phyloP scores from a whole-genome alignment of 2,797 vertebrate species.

The Spheniscus humboldti region DNA sequence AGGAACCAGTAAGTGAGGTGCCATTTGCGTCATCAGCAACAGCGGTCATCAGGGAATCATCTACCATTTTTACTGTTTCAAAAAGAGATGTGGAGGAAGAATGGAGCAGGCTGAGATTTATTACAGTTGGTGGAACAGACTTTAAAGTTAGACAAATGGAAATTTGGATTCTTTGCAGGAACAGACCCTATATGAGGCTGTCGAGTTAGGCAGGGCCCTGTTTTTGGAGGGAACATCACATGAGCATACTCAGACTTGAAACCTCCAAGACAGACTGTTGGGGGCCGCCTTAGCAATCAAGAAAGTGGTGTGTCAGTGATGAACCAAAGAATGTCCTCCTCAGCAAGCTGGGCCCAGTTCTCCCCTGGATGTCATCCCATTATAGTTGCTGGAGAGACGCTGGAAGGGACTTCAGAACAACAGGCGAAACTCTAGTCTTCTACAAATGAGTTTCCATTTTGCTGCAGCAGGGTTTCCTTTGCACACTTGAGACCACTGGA shows the following conservation, averaged over 20 bases:
- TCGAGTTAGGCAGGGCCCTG: not conserved
- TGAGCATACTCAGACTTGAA: not conserved
- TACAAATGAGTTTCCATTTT: not conserved
- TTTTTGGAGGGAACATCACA: not conserved
- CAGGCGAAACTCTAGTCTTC: not conserved
- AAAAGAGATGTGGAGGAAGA: not conserved
- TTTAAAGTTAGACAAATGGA: not conserved
- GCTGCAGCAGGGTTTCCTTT: not conserved
- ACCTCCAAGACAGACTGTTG: not conserved
- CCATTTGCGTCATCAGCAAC: not conserved
- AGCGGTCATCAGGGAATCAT: not conserved
- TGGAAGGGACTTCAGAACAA: not conserved
- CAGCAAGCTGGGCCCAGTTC: not conserved
- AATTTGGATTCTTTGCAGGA: slow-evolving; percentile 8
- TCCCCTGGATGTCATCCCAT: not conserved
- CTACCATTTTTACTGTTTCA: not conserved
- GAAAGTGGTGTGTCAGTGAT: not conserved
- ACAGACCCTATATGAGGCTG: not conserved
- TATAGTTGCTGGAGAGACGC: not conserved
- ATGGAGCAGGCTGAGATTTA: not conserved
- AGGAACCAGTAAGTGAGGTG: not conserved
- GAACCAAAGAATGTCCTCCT: not conserved
- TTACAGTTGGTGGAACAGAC: not conserved
- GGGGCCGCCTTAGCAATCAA: not conserved
- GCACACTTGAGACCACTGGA: not conserved